A percentile compares a stretch with the other conserved stretches of the same genome.
These are phyloP conservation scores for Megaleporinus macrocephalus DNA, from an alignment of 2,113 vertebrate genomes.

Conservation along the genomic window DNA sequence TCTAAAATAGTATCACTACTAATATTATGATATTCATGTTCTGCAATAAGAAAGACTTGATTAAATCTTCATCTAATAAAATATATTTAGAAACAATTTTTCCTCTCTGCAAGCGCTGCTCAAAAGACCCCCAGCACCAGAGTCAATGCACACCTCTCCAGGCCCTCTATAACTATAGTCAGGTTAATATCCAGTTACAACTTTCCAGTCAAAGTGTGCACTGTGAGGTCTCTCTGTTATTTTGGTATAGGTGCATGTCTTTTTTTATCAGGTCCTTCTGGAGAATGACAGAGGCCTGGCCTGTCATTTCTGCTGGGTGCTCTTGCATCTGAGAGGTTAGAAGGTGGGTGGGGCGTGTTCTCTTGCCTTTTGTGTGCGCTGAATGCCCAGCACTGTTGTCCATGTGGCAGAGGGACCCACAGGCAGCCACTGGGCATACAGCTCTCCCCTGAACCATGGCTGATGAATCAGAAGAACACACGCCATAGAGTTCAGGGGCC, in stretches of 20 bases:
- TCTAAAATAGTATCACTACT: too few species aligned
- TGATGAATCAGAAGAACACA: conserved; percentile 62
- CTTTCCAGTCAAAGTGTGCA: conserved; percentile 35
- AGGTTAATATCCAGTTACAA: conserved; percentile 38
- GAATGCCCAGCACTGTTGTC: conserved; percentile 29
- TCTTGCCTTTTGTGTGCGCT: conserved; percentile 17
- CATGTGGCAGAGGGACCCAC: conserved; percentile 39
- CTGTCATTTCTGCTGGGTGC: conserved; percentile 25
- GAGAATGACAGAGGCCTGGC: conserved; percentile 28
- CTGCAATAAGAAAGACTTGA: too few species aligned
- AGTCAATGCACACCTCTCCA: conserved; percentile 40
- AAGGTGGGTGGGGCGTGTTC: conserved; percentile 12
- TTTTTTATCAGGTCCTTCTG: conserved; percentile 30
- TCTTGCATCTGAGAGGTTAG: conserved; percentile 10
- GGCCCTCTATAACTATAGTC: conserved; percentile 37
- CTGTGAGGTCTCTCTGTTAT: conserved; percentile 1
- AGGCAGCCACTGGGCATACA: conserved; percentile 2
- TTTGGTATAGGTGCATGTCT: conserved; percentile 33
- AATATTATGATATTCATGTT: too few species aligned
- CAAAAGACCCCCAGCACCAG: conserved; percentile 42
- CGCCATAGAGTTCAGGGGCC: conserved; percentile 56
- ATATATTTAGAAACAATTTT: background rate
- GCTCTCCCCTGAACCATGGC: conserved; percentile 56
- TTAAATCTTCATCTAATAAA: too few species aligned
- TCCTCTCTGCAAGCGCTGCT: conserved; percentile 1